A percentile compares a stretch with the other conserved stretches of the same genome.
Evolutionary conservation across 2,888 invertebrate species (phyloP).

Genomic region (Hypolimnas misippus): DNA sequence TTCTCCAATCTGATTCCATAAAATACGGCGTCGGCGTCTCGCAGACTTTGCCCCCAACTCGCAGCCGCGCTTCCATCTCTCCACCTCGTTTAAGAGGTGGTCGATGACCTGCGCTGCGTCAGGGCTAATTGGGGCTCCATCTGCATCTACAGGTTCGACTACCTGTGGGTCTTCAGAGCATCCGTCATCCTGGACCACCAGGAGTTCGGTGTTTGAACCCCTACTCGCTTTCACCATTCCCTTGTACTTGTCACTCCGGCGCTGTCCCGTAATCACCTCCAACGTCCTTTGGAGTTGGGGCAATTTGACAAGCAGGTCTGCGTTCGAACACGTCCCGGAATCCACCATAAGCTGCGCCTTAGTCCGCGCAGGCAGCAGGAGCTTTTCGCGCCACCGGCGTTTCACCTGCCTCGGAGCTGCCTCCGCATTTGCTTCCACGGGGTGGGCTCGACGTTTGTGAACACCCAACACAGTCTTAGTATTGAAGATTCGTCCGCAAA

Average conservation of each 20-base stretch:
- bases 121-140: too few relatives aligned
- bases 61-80: background rate
- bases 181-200: background rate
- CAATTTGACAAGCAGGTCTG: constrained; percentile 12
- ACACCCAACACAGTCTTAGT: constrained; percentile 39
- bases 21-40: background rate
- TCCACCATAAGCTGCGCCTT: constrained; percentile 36
- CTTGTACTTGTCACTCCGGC: constrained; percentile 31
- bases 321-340: constrained; percentile 54
- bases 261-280: constrained; percentile 38
- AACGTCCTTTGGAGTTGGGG: constrained; percentile 32
- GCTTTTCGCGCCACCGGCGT: constrained; percentile 40
- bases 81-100: background rate
- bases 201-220: background rate
- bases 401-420: constrained; percentile 41
- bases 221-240: constrained; percentile 23
- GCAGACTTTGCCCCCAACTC: background rate
- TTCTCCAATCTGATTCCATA: too few relatives aligned
- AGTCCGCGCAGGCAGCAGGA: constrained; percentile 35
- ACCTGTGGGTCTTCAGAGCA: too few relatives aligned
- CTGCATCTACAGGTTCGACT: too few relatives aligned
- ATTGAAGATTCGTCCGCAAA: constrained; percentile 38
- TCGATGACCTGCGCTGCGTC: too few relatives aligned
- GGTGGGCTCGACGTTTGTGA: constrained; percentile 35
- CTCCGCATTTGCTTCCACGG: constrained; percentile 36